phyloP scores from a whole-genome alignment of 1,140 invertebrate genomes.

The Euwallacea similis region DNA sequence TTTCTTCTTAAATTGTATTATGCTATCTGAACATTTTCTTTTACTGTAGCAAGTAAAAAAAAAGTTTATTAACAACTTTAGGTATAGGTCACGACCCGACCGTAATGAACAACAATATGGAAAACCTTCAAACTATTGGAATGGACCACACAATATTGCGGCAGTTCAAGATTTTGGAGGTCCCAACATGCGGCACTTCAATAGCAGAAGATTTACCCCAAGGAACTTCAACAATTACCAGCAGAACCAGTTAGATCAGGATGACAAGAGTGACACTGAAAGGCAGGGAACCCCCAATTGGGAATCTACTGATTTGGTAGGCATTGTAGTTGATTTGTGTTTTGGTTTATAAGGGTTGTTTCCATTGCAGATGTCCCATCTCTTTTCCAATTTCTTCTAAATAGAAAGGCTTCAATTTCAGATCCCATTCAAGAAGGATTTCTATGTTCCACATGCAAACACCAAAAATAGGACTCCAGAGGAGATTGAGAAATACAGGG shows the following conservation, averaged over 20 bases:
- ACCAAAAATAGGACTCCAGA: conserved; percentile 69
- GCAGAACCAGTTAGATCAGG: conserved; percentile 55
- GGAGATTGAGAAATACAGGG: conserved; percentile 74
- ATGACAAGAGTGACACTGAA: conserved; percentile 39
- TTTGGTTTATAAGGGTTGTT: neutral
- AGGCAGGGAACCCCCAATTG: conserved; percentile 1
- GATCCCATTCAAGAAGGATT: conserved; percentile 86
- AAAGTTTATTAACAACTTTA: no score
- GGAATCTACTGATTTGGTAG: conserved; percentile 14
- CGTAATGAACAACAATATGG: conserved; percentile 60
- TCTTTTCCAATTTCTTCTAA: neutral
- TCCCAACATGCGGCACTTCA: conserved; percentile 62
- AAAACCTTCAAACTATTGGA: conserved; percentile 57
- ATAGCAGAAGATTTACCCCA: conserved; percentile 55
- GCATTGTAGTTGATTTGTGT: no score
- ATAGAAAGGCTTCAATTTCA: neutral
- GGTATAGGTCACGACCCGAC: conserved; percentile 62
- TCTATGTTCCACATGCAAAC: conserved; percentile 84
- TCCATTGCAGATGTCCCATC: neutral
- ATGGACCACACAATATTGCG: conserved; percentile 53
- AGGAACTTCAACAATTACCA: conserved; percentile 30
- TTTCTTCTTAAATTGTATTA: no score
- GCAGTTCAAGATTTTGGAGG: conserved; percentile 61
- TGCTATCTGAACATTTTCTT: no score
- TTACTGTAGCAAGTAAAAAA: no score